Percentiles rank a stretch among this genome's conserved stretches.
phyloP scores from a whole-genome alignment of 1,140 invertebrate genomes.

The Chrysoperla carnea region DNA sequence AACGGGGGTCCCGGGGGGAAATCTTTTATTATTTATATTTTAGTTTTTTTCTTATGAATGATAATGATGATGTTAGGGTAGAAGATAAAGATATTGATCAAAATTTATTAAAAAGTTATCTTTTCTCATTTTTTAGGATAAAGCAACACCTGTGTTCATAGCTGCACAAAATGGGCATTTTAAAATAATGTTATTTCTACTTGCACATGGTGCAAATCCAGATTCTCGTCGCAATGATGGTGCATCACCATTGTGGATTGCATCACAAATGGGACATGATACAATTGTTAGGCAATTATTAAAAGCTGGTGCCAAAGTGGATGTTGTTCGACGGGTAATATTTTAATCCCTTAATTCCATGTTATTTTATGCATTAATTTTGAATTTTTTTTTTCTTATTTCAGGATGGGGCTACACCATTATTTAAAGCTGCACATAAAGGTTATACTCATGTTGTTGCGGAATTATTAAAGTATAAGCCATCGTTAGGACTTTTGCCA shows the following conservation, averaged over 20 bases:
- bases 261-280: slow-evolving; percentile 82
- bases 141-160: slow-evolving; percentile 74
- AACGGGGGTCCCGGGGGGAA: too few relatives aligned
- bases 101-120: not conserved
- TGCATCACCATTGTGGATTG: slow-evolving; percentile 82
- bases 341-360: not conserved
- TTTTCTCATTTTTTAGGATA: slow-evolving; percentile 40
- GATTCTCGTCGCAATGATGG: slow-evolving; percentile 59
- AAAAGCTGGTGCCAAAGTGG: slow-evolving; percentile 57
- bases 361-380: not conserved
- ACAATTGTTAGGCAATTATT: slow-evolving; percentile 61
- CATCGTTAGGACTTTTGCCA: slow-evolving; percentile 59
- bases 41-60: too few relatives aligned
- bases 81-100: too few relatives aligned
- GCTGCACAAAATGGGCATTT: slow-evolving; percentile 80
- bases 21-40: too few relatives aligned
- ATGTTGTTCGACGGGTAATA: slow-evolving; percentile 58
- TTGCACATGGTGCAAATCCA: slow-evolving; percentile 47
- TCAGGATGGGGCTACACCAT: slow-evolving; percentile 74
- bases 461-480: slow-evolving; percentile 66
- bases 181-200: slow-evolving; percentile 46
- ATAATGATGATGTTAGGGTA: too few relatives aligned
- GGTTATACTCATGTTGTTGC: slow-evolving; percentile 73
- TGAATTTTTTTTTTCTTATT: slow-evolving; percentile 13
- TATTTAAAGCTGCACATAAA: slow-evolving; percentile 88